Evolutionary conservation across 2,113 vertebrate species (phyloP).

Genomic region (Carassius gibelio): DNA sequence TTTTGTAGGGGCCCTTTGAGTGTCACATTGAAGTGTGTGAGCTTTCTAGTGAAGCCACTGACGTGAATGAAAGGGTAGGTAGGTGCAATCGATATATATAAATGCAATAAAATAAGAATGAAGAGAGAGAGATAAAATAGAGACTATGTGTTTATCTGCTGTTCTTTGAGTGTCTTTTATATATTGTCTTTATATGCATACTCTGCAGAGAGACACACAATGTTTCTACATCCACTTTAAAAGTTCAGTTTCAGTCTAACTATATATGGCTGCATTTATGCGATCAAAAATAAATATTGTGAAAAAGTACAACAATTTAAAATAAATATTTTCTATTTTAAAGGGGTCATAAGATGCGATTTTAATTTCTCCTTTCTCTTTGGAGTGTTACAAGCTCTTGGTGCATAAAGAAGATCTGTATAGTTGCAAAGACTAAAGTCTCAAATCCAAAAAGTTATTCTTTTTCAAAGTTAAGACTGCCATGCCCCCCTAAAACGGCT

Average conservation of each 20-base stretch:
- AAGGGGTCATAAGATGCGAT: too few species aligned
- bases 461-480: too few species aligned
- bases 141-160: slow-evolving; percentile 23
- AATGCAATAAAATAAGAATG: slow-evolving; percentile 15
- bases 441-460: too few species aligned
- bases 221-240: neutral
- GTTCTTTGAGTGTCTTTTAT: slow-evolving; percentile 16
- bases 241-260: neutral
- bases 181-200: slow-evolving; percentile 1
- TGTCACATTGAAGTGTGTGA: slow-evolving; percentile 33
- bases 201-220: slow-evolving; percentile 32
- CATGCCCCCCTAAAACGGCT: too few species aligned
- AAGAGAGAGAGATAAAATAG: slow-evolving; percentile 9
- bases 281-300: too few species aligned
- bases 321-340: too few species aligned
- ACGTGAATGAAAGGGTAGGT: slow-evolving; percentile 43
- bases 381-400: too few species aligned
- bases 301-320: too few species aligned
- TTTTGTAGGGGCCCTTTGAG: slow-evolving; percentile 41
- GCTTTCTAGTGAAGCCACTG: slow-evolving; percentile 42
- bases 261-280: too few species aligned
- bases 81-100: slow-evolving; percentile 45
- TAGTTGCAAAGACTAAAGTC: too few species aligned
- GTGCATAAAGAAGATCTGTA: too few species aligned
- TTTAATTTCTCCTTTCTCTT: too few species aligned